These are phyloP conservation scores for Galeruca laticollis DNA, from an alignment of 2,888 invertebrate genomes.

Conservation along the genomic window DNA sequence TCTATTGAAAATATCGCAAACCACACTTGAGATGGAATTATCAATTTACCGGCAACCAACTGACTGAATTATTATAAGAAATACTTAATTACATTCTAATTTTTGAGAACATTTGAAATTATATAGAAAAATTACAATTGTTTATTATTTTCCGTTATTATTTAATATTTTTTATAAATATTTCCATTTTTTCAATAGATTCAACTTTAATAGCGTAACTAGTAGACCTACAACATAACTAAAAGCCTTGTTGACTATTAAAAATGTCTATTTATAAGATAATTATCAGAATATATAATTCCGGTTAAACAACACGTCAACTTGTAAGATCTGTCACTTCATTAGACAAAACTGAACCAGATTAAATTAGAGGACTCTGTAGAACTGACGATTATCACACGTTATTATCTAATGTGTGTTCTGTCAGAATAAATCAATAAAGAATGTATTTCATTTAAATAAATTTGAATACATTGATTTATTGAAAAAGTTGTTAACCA, in stretches of 20 bases:
- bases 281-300: neutral
- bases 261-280: neutral
- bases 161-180: too few relatives aligned
- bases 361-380: conserved; percentile 21
- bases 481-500: too few relatives aligned
- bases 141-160: too few relatives aligned
- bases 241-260: neutral
- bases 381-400: conserved; percentile 28
- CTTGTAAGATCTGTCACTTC: conserved; percentile 19
- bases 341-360: conserved; percentile 13
- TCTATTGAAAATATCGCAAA: too few relatives aligned
- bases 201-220: neutral
- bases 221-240: neutral
- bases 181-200: too few relatives aligned
- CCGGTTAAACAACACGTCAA: neutral
- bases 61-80: too few relatives aligned
- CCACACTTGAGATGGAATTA: too few relatives aligned
- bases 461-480: too few relatives aligned
- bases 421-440: conserved; percentile 28
- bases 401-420: conserved; percentile 25
- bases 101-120: too few relatives aligned
- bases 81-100: too few relatives aligned
- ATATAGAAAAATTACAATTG: too few relatives aligned
- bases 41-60: too few relatives aligned
- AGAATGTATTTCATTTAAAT: conserved; percentile 3